A percentile compares a stretch with the other conserved stretches of the same genome.
These are phyloP conservation scores for Papilio machaon DNA, from an alignment of 1,140 invertebrate species.

Conservation along the genomic window DNA sequence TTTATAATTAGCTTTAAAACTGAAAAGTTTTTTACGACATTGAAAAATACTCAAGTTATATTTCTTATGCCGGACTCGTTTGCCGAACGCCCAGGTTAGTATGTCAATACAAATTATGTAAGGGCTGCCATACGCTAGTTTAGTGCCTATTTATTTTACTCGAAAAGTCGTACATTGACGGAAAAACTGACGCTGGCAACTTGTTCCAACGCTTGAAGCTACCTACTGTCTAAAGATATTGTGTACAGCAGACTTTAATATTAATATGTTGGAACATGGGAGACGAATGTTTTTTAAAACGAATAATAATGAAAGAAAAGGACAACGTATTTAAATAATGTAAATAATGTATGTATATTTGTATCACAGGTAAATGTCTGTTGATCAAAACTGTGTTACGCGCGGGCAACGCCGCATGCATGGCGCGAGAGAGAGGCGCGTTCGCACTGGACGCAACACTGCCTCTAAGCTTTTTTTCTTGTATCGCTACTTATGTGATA, in stretches of 20 bases:
- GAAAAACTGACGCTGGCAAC: no score
- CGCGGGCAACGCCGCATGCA: neutral
- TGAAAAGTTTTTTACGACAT: neutral
- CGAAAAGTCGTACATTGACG: no score
- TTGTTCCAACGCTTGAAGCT: no score
- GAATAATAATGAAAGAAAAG: no score
- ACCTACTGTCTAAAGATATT: no score
- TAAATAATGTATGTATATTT: neutral
- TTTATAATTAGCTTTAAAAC: neutral
- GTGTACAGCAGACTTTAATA: no score
- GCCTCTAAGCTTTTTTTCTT: neutral
- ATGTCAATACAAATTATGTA: neutral
- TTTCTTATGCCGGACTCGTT: neutral
- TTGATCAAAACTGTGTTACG: neutral
- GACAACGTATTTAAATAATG: no score
- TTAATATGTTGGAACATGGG: no score
- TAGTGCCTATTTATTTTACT: no score
- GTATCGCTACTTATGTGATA: neutral
- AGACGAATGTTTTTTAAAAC: no score
- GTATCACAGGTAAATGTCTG: neutral
- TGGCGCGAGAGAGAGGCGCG: neutral
- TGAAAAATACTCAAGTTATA: slow-evolving; percentile 1
- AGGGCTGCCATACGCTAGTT: neutral
- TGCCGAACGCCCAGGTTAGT: neutral
- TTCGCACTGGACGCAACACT: neutral